Conservation (phyloP, 2,888 invertebrate species). For the Zygaena filipendulae region DNA sequence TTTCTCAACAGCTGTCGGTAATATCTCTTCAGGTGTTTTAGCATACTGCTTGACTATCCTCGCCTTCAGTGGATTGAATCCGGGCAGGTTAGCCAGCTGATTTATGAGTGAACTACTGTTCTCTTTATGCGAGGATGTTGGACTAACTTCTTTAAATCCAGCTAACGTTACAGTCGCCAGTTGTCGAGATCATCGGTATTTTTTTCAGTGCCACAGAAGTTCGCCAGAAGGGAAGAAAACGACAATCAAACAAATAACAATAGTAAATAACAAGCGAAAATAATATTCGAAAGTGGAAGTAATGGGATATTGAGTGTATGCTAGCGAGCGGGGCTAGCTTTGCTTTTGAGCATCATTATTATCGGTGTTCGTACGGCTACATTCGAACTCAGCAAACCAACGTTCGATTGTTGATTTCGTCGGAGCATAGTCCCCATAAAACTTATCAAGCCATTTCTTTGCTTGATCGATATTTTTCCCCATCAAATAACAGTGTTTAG, state of each 20-base stretch:
- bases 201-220: constrained; percentile 59
- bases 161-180: constrained; percentile 44
- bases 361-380: no score
- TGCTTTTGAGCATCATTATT: no score
- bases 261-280: no score
- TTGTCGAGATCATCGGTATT: constrained; percentile 46
- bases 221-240: constrained; percentile 67
- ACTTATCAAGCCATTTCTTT: no score
- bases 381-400: no score
- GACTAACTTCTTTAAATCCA: constrained; percentile 65
- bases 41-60: constrained; percentile 77
- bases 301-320: no score
- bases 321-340: no score
- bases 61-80: constrained; percentile 76
- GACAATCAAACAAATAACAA: constrained; percentile 43
- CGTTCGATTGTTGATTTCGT: no score
- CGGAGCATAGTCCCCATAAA: no score
- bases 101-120: constrained; percentile 77
- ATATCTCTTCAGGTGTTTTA: constrained; percentile 70
- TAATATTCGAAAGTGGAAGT: no score
- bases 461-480: no score
- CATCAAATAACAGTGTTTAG: no score
- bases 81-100: constrained; percentile 75
- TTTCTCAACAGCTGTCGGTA: constrained; percentile 82
- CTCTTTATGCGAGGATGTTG: constrained; percentile 69